Percentiles rank a stretch among this genome's conserved stretches.
phyloP scores from a whole-genome alignment of 2,113 vertebrate genomes.

The Chloropsis cyanopogon region DNA sequence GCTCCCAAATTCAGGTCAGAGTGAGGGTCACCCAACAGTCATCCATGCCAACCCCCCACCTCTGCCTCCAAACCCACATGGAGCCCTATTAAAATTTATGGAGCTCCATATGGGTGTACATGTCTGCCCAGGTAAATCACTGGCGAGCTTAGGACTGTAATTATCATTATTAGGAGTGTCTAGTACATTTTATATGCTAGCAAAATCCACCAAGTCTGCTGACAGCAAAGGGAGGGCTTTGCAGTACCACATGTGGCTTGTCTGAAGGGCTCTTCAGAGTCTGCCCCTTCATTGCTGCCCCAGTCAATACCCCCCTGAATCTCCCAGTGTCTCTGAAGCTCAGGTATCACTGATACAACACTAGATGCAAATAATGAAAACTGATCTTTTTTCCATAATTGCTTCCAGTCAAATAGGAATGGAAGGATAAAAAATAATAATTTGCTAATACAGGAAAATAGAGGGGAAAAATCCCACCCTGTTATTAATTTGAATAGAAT shows the following conservation, averaged over 20 bases:
- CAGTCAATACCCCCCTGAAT: background rate
- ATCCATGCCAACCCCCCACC: background rate
- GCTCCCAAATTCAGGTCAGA: background rate
- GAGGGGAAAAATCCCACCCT: background rate
- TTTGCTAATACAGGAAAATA: background rate
- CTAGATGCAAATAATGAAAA: background rate
- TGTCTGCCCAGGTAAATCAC: conserved; percentile 46
- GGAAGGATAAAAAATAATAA: conserved; percentile 10
- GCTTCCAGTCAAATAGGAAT: background rate
- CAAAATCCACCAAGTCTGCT: conserved; percentile 9
- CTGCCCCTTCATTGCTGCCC: background rate
- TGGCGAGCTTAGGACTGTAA: conserved; percentile 20
- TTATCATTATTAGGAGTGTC: conserved; percentile 48
- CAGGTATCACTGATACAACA: background rate
- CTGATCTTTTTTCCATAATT: background rate
- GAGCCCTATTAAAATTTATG: conserved; percentile 39
- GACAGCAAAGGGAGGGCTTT: background rate
- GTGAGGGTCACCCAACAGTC: background rate
- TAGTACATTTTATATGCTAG: conserved; percentile 19
- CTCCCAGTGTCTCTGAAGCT: background rate
- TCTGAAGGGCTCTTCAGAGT: background rate
- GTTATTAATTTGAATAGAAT: conserved; percentile 22
- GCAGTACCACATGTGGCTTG: background rate
- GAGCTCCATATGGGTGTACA: background rate
- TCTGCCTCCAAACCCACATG: background rate